phyloP scores from a whole-genome alignment of 2,797 vertebrate species.

The Falco columbarius region DNA sequence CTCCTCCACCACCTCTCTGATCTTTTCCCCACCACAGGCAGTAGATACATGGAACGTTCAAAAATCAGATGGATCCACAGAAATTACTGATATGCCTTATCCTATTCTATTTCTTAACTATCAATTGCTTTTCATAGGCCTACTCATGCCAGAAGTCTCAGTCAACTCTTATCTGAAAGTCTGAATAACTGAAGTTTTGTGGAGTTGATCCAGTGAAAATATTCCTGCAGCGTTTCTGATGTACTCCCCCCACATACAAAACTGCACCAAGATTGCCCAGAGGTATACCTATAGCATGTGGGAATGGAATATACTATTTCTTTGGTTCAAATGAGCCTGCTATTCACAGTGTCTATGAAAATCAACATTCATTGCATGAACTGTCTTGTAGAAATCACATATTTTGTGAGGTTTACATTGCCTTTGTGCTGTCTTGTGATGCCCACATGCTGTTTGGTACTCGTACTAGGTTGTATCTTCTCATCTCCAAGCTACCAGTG shows the following conservation, averaged over 20 bases:
- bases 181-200: not conserved
- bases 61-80: not conserved
- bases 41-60: not conserved
- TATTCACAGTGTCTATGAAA: not conserved
- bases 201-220: not conserved
- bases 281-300: rapidly evolving
- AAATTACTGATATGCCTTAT: not conserved
- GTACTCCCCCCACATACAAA: not conserved
- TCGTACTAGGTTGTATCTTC: not conserved
- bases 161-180: not conserved
- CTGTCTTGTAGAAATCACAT: not conserved
- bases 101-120: not conserved
- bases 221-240: not conserved
- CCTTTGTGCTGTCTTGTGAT: not conserved
- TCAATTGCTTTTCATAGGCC: not conserved
- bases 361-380: not conserved
- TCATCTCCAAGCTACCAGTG: not conserved
- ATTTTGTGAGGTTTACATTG: not conserved
- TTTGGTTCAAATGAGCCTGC: not conserved
- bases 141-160: not conserved
- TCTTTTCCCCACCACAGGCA: not conserved
- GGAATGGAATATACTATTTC: not conserved
- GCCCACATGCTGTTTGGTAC: not conserved
- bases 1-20: not conserved
- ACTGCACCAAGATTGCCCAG: not conserved